phyloP scores from a whole-genome alignment of 2,797 vertebrate genomes.

The Falco concolor region DNA sequence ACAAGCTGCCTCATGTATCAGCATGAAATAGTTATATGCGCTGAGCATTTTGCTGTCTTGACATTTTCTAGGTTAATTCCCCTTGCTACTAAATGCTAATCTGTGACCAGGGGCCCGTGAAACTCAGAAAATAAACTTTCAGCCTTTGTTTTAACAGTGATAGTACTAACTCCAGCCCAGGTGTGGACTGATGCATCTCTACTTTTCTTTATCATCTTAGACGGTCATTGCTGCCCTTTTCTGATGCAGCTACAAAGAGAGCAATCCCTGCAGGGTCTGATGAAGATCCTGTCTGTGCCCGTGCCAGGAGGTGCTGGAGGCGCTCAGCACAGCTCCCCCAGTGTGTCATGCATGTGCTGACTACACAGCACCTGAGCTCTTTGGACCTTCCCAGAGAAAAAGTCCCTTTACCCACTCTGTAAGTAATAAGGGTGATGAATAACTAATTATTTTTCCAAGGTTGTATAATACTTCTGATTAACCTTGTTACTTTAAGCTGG shows the following conservation, averaged over 20 bases:
- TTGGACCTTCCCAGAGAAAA: not conserved
- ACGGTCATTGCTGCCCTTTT: not conserved
- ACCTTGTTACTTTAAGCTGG: not conserved
- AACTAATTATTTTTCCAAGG: not conserved
- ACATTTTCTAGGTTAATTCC: not conserved
- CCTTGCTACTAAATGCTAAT: not conserved
- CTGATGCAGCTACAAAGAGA: not conserved
- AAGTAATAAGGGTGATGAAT: not conserved
- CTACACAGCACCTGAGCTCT: not conserved
- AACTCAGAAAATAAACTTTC: not conserved
- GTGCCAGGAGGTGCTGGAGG: not conserved
- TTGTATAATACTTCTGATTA: not conserved
- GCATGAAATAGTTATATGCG: not conserved
- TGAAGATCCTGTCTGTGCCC: not conserved
- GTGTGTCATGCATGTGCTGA: fast-evolving
- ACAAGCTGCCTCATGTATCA: not conserved
- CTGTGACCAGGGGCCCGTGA: not conserved
- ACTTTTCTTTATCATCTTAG: not conserved
- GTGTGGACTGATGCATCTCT: not conserved
- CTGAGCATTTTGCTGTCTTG: not conserved
- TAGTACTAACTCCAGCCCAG: not conserved
- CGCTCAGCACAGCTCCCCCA: not conserved
- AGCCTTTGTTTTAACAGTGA: not conserved
- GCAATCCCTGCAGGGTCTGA: not conserved
- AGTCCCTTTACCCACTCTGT: not conserved